Evolutionary conservation across 1,140 invertebrate species (phyloP), one percentile per base, ranked within the genome.

Genomic region (Vanessa tameamea): DNA sequence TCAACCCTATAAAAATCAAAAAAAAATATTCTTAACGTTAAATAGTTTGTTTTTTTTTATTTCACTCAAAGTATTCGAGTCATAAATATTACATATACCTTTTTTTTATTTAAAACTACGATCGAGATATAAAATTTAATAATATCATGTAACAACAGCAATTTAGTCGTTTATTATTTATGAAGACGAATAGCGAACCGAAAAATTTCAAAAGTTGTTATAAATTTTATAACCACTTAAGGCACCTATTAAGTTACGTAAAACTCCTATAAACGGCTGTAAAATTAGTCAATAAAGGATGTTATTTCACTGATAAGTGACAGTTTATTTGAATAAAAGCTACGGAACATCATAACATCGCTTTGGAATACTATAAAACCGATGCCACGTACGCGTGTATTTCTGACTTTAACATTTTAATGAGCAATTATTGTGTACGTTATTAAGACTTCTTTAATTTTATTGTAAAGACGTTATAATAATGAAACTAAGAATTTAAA

Each of bases 221-320:
- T 68, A 72, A 68, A 71, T 76, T 76, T 76, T 78, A 78, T 72
- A 78, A 65, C 78, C 72, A 74, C 74, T 72, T 76, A 69, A 72
- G 55, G 20, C 63, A 69, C 57, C 78, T 79, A 78, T 78, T 71
- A 77, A 72, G 47, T 74, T 74, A 66, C 71, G 64, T 73, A 59
- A 26, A 51, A 70, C 67, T 71, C 65, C 66, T 74, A 67, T 78
- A 76, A 76, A 71, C 65, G 71, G 77, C 64, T 73, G 64, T 78
- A 78, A 78, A 78, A 78, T 78, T 78, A 76, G 68, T 76, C 68
- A 69, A 78, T 78, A 71, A 76, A 70, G 75, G 74, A 76, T 71
- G 71, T 75, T 74, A 78, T 61, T 71, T 67, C 68, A 61, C 73
- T 75, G 73, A 75, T 75, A 75, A 75, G 55, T 75, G 68, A 67